Percentiles rank a stretch among this genome's conserved stretches.
Evolutionary conservation across 2,888 invertebrate genomes (phyloP).

Genomic region (Hydriomena furcata): DNA sequence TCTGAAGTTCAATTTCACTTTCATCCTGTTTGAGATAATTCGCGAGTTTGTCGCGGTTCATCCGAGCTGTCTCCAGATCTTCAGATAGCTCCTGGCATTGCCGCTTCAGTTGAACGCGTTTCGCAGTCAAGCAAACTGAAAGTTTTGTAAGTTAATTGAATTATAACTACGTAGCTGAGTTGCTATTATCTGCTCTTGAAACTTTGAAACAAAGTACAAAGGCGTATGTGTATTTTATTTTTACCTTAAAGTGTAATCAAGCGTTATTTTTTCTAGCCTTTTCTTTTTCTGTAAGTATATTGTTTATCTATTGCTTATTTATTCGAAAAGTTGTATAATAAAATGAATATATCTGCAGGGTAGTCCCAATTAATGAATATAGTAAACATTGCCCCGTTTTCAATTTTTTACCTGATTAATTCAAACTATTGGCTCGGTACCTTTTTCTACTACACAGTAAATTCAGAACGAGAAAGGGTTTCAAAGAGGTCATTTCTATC

Average conservation of each 20-base stretch:
- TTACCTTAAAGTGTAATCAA: too few species aligned
- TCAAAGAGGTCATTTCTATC: neutral
- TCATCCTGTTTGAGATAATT: conserved; percentile 46
- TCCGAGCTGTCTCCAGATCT: conserved; percentile 43
- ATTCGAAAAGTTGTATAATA: too few species aligned
- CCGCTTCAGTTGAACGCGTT: conserved; percentile 58
- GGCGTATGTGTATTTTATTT: too few species aligned
- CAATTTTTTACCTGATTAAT: neutral
- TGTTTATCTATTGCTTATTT: too few species aligned
- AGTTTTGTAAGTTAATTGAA: conserved; percentile 9
- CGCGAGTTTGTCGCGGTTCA: conserved; percentile 42
- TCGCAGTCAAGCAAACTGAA: conserved; percentile 60
- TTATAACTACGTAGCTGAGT: too few species aligned
- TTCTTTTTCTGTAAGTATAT: too few species aligned
- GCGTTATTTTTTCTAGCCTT: too few species aligned
- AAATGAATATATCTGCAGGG: too few species aligned
- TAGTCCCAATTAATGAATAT: too few species aligned
- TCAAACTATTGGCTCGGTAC: neutral
- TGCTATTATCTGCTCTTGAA: too few species aligned
- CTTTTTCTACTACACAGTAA: neutral
- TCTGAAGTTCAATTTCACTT: conserved; percentile 44
- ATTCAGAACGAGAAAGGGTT: conserved; percentile 1
- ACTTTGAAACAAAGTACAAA: too few species aligned
- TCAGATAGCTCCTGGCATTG: conserved; percentile 53
- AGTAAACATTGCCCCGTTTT: too few species aligned